Conservation (phyloP, 2,113 vertebrate genomes). For the mouse (Mus musculus) region DNA sequence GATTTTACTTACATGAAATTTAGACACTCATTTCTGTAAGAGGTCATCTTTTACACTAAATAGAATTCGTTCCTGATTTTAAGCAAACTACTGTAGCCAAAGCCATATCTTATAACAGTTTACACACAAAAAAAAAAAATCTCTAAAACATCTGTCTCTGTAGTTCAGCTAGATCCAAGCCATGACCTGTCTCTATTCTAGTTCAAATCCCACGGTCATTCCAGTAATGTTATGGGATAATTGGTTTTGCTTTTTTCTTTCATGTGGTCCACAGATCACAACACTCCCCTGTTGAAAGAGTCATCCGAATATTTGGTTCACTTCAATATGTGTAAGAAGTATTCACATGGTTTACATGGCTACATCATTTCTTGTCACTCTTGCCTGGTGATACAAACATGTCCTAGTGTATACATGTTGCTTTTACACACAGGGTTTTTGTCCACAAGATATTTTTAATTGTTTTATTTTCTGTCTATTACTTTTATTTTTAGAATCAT, state of each 20-base stretch:
- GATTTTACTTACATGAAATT: not conserved
- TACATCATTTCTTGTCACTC: not conserved
- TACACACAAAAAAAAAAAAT: not conserved
- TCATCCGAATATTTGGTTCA: not conserved
- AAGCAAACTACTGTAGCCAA: not conserved
- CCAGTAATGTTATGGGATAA: not conserved
- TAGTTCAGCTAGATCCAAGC: not conserved
- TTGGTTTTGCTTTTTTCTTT: not conserved
- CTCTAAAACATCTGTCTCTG: not conserved
- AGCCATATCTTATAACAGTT: not conserved
- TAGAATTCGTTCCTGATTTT: not conserved
- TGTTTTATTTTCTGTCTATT: not conserved
- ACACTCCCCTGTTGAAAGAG: not conserved
- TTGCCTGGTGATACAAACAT: not conserved
- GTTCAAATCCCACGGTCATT: not conserved
- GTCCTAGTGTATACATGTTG: not conserved
- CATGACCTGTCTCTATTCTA: not conserved
- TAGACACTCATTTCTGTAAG: not conserved
- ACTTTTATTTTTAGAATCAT: not conserved
- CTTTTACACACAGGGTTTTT: not conserved
- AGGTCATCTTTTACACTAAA: not conserved
- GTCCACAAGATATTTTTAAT: not conserved
- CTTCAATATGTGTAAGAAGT: not conserved
- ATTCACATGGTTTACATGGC: not conserved
- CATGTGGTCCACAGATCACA: not conserved